Evolutionary conservation across 2,888 invertebrate genomes (phyloP).

Genomic region (Operophtera brumata): DNA sequence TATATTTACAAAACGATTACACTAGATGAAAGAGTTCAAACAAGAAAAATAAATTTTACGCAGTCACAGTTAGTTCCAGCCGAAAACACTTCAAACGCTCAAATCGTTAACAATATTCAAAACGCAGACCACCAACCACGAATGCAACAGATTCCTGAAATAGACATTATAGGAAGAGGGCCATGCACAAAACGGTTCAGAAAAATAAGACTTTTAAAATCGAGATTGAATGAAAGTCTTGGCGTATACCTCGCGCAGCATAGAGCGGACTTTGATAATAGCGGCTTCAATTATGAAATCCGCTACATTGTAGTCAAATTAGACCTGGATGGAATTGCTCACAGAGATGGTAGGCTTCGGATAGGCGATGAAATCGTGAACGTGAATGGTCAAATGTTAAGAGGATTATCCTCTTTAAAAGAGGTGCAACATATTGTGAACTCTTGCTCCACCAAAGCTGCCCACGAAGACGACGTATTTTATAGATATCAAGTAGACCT

Average conservation of each 20-base stretch:
- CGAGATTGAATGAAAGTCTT: constrained; percentile 84
- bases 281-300: constrained; percentile 79
- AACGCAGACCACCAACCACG: constrained; percentile 56
- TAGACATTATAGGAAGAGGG: constrained; percentile 76
- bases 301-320: constrained; percentile 83
- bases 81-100: constrained; percentile 59
- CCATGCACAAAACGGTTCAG: constrained; percentile 83
- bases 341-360: constrained; percentile 89
- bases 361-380: constrained; percentile 94
- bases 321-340: constrained; percentile 84
- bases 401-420: constrained; percentile 85
- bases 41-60: constrained; percentile 74
- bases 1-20: constrained; percentile 73
- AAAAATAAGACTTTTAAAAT: constrained; percentile 84
- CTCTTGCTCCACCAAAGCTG: constrained; percentile 74
- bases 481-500: constrained; percentile 80
- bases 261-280: constrained; percentile 75
- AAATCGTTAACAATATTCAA: constrained; percentile 49
- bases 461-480: constrained; percentile 61
- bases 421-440: constrained; percentile 82
- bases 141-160: constrained; percentile 54
- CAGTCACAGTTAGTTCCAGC: constrained; percentile 67
- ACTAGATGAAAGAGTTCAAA: constrained; percentile 74
- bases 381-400: constrained; percentile 90
- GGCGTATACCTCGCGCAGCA: constrained; percentile 87